phyloP scores from a whole-genome alignment of 1,140 invertebrate genomes.

The Tetragnatha versicolor region DNA sequence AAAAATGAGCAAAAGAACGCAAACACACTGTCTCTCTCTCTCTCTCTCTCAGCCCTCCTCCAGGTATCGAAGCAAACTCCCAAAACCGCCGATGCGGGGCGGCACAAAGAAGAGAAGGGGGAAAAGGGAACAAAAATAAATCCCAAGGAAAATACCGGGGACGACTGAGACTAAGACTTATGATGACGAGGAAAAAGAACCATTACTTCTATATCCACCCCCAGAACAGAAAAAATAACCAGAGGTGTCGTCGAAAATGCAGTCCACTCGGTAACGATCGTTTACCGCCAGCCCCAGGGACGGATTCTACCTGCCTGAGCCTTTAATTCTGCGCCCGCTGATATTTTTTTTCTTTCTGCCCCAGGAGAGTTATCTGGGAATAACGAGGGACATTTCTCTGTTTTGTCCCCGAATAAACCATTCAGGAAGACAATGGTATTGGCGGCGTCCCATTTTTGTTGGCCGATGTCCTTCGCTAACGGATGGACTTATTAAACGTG shows the following conservation, averaged over 20 bases:
- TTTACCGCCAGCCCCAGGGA: slow-evolving; percentile 42
- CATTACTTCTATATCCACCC: slow-evolving; percentile 52
- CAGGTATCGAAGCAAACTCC: no score
- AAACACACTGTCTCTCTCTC: no score
- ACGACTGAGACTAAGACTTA: slow-evolving; percentile 49
- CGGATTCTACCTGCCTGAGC: slow-evolving; percentile 51
- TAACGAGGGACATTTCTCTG: slow-evolving; percentile 51
- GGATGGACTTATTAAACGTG: slow-evolving; percentile 26
- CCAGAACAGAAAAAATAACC: slow-evolving; percentile 8
- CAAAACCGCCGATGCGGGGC: no score
- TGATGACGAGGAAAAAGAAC: slow-evolving; percentile 51
- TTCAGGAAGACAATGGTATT: slow-evolving; percentile 33
- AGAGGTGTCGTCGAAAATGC: slow-evolving; percentile 51
- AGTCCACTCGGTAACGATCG: slow-evolving; percentile 51
- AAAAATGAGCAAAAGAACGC: no score
- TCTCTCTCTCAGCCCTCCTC: no score
- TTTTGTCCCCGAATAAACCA: slow-evolving; percentile 50
- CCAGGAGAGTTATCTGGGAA: slow-evolving; percentile 49
- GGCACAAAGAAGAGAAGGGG: no score
- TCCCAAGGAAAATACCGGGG: slow-evolving; percentile 41
- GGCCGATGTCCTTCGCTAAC: not conserved
- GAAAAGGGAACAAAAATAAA: no score
- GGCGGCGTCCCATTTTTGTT: slow-evolving; percentile 37
- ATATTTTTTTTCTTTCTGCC: slow-evolving; percentile 28
- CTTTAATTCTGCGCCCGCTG: slow-evolving; percentile 39